Base-by-base conservation (phyloP, 2,888 invertebrate species). In the Tridacna gigas region DNA sequence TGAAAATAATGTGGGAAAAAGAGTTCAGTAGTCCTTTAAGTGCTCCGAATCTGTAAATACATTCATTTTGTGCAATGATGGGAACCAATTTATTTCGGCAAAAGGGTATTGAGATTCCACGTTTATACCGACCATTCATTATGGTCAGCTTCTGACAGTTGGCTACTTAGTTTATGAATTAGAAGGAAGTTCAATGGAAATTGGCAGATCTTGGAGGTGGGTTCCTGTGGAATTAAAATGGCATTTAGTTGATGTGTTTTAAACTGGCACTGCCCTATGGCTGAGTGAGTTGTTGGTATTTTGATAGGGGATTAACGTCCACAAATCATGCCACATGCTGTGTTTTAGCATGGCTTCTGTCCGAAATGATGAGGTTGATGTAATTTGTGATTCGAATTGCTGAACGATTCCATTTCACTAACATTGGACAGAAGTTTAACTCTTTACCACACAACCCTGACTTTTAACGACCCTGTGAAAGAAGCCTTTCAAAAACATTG, bases 201-300 rank as follows among this genome's bases (percentile, higher is more conserved):
- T 66, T 66, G 48, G 65, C 48, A 37, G 60, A 74, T 69, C 15
- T 37, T 47, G 76, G 18, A 47, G 28, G 26, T 25, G 48, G 65
- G 22, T 76, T 65, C 48, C 26, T n/a, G 63, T 26, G 71, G 69
- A 60, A 79, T 79, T 79, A 79, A 48, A 79, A 73, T 51, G 25
- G 73, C 73, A 74, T 73, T 79, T 48, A 77, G 47, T 63, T 61
- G 26, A 79, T 73, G 71, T 73, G 73, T 74, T 79, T 65, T 77
- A 51, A 71, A 71, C 71, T 37, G 48, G 51, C 63, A 73, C 11
- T 73, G 63, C 25, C 74, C 74, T 79, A 73, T 79, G 73, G 26
- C 73, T 65, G 37, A 37, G 51, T 51, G 77, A 56, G 26, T 67
- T 45, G 73, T 22, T 61, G 60, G 77, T 65, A 67, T 51, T 65